phyloP scores from a whole-genome alignment of 2,113 vertebrate genomes.

The Prunella fulvescens region DNA sequence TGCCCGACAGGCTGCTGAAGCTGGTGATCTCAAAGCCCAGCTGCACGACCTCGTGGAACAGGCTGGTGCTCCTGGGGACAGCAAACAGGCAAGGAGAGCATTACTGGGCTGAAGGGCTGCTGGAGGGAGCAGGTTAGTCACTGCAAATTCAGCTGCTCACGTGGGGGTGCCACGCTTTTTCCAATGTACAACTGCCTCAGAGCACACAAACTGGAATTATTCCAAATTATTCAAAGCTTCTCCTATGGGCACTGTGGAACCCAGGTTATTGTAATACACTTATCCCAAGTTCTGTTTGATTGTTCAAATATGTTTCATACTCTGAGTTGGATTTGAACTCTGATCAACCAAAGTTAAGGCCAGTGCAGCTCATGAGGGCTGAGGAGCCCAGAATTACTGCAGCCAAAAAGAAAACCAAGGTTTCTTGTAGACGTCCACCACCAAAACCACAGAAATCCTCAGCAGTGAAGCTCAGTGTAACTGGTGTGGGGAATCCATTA shows the following conservation, averaged over 20 bases:
- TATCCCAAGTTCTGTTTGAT: neutral
- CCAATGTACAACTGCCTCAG: neutral
- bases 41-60: slow-evolving; percentile 84
- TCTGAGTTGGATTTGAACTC: neutral
- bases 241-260: neutral
- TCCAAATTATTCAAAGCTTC: neutral
- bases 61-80: slow-evolving; percentile 76
- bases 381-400: neutral
- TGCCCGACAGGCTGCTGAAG: slow-evolving; percentile 84
- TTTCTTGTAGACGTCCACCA: neutral
- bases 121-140: neutral
- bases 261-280: neutral
- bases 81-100: neutral
- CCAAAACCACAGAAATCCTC: neutral
- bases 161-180: neutral
- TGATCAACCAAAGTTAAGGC: neutral
- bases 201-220: neutral
- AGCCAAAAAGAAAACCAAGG: neutral
- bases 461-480: neutral
- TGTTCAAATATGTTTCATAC: neutral
- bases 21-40: slow-evolving; percentile 89
- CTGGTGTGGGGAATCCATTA: neutral
- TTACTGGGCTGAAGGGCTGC: neutral
- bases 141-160: neutral
- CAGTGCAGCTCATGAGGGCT: neutral